Base-by-base conservation (phyloP, 2,888 invertebrate species). In the Tenodera sinensis region DNA sequence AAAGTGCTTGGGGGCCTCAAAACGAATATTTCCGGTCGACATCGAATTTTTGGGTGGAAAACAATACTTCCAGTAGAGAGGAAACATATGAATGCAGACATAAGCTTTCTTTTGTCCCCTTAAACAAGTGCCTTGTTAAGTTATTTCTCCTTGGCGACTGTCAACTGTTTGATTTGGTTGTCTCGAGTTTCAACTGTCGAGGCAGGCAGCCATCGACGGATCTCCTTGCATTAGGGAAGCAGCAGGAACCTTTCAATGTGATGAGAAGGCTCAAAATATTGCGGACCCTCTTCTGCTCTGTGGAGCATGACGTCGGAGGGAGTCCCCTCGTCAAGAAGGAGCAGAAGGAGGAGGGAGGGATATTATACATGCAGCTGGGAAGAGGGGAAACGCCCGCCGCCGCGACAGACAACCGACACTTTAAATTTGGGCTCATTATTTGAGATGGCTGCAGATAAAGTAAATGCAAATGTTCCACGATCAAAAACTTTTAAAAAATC, bases 321-420 rank as follows among this genome's bases (percentile, higher is more conserved):
- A 89, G 20, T 30, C 54, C 54, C 47, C 89, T 27, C n/a, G 28
- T 20, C n/a, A n/a, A n/a, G n/a, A n/a, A n/a, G n/a, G n/a, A n/a
- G n/a, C n/a, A n/a, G n/a, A n/a, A n/a, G n/a, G 8, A 28, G 42
- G 54, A 15, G 54, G 54, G 3, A 20, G 15, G 20, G 20, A 71
- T 71, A 71, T 71, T 71, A 71, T 71, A 71, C 54, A 20, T 2
- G 20, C 15, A 54, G 15, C 15, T 15, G 15, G 54, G 15, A 30
- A 54, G 8, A 25, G 86, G 71, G 87, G 86, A 81, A 90, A 90
- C 91, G 91, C 92, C 92, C 92, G 92, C n/a, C n/a, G n/a, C n/a
- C n/a, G n/a, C n/a, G n/a, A n/a, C n/a, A n/a, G 25, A 14, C 28
- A 54, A 42, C 28, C 71, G 88, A 84, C 84, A 42, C 88, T 81